These are phyloP conservation scores for Uromys caudimaculatus DNA, from an alignment of 2,797 vertebrate species.

Conservation along the genomic window DNA sequence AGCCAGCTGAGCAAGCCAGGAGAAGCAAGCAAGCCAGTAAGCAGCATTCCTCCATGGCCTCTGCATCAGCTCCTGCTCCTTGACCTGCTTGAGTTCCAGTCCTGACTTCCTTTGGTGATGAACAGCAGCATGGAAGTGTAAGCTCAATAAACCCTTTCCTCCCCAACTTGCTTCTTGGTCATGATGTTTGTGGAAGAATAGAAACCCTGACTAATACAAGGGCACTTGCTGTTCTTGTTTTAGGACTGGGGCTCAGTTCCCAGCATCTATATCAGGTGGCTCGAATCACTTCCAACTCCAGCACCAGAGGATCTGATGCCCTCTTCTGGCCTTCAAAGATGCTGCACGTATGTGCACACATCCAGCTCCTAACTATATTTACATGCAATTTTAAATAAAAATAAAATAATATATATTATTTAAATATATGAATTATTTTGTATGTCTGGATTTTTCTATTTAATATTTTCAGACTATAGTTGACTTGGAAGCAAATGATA, in stretches of 20 bases:
- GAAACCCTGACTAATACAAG: too few species aligned
- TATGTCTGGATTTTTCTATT: background rate
- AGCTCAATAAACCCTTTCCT: too few species aligned
- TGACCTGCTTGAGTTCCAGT: too few species aligned
- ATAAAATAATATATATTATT: background rate
- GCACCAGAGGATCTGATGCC: background rate
- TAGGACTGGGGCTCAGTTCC: background rate
- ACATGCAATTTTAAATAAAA: background rate
- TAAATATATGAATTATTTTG: background rate
- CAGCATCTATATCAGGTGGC: background rate
- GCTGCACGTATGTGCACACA: background rate
- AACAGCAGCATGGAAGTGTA: too few species aligned
- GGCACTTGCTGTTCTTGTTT: background rate
- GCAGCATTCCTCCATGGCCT: too few species aligned
- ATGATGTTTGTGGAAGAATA: too few species aligned
- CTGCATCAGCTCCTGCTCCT: too few species aligned
- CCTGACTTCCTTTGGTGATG: too few species aligned
- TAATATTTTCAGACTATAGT: background rate
- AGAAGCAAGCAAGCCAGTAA: too few species aligned
- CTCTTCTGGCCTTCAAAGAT: background rate
- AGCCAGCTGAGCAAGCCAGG: too few species aligned
- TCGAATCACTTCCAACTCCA: background rate
- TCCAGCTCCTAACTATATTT: background rate
- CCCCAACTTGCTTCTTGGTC: too few species aligned
- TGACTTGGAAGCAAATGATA: background rate